Conservation (phyloP, 2,888 invertebrate species). For the Malacosoma neustria region DNA sequence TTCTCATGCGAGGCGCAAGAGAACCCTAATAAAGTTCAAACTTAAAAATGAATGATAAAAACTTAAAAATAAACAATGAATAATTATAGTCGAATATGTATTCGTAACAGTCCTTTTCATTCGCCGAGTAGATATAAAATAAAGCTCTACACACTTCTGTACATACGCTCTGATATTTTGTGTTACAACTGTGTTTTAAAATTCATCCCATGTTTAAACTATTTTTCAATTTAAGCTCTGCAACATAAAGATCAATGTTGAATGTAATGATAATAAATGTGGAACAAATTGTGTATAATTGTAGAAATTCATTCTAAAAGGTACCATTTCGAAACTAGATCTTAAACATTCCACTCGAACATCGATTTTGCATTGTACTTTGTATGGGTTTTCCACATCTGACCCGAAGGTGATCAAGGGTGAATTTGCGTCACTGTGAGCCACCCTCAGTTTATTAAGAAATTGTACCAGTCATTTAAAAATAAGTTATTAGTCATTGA, state of each 20-base stretch:
- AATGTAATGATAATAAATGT: not conserved
- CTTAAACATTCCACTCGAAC: slow-evolving; percentile 17
- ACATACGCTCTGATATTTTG: no score
- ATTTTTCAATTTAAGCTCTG: not conserved
- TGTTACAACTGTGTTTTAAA: not conserved
- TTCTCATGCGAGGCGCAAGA: no score
- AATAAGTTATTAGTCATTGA: slow-evolving; percentile 6
- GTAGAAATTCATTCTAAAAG: not conserved
- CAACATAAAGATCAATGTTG: not conserved
- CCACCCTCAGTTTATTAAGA: slow-evolving; percentile 34
- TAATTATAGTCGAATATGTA: no score
- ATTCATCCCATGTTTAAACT: not conserved
- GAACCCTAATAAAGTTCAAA: no score
- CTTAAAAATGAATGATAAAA: no score
- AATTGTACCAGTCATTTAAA: slow-evolving; percentile 17
- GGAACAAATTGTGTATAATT: not conserved
- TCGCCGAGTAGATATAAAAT: no score
- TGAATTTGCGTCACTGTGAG: slow-evolving; percentile 39
- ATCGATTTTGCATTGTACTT: slow-evolving; percentile 14
- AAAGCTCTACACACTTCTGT: no score
- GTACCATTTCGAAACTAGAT: slow-evolving; percentile 15
- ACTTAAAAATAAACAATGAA: no score
- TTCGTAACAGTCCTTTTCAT: no score
- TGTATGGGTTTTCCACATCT: slow-evolving; percentile 41
- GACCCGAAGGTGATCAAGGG: slow-evolving; percentile 44